phyloP scores from a whole-genome alignment of 1,140 invertebrate genomes.

The Drosophila virilis region DNA sequence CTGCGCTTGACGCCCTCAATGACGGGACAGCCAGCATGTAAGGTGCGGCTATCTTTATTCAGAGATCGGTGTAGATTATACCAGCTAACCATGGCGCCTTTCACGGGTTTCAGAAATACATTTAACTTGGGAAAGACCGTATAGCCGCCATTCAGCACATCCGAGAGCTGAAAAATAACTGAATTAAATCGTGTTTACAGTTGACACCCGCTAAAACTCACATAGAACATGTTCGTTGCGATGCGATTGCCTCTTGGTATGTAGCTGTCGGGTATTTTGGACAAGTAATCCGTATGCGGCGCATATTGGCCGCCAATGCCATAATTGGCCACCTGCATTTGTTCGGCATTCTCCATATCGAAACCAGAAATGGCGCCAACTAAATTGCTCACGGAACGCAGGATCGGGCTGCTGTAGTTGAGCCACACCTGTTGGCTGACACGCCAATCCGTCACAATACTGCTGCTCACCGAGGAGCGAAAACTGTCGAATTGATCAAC shows the following conservation, averaged over 20 bases:
- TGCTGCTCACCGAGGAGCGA: conserved; percentile 90
- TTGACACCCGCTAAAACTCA: conserved; percentile 84
- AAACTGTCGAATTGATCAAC: conserved; percentile 90
- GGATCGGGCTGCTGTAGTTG: conserved; percentile 91
- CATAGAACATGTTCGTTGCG: conserved; percentile 76
- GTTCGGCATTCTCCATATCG: conserved; percentile 88
- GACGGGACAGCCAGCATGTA: conserved; percentile 98
- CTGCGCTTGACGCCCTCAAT: conserved; percentile 97
- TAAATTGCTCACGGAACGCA: conserved; percentile 89
- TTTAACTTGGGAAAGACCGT: conserved; percentile 96
- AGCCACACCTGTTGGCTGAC: conserved; percentile 99
- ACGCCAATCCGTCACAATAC: conserved; percentile 91
- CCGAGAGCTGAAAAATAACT: conserved; percentile 91
- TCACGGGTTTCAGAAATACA: conserved; percentile 92
- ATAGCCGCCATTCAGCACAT: conserved; percentile 96
- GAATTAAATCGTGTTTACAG: background rate
- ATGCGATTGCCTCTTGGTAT: conserved; percentile 62
- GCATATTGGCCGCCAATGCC: conserved; percentile 90
- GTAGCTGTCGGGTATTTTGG: background rate
- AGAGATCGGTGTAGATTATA: conserved; percentile 95
- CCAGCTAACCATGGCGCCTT: conserved; percentile 97
- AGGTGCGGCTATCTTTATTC: conserved; percentile 94
- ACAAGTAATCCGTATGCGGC: conserved; percentile 87
- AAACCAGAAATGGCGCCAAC: conserved; percentile 92
- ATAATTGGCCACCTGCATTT: conserved; percentile 88